Conservation (phyloP, 2,797 vertebrate species). For the Enoplosus armatus region DNA sequence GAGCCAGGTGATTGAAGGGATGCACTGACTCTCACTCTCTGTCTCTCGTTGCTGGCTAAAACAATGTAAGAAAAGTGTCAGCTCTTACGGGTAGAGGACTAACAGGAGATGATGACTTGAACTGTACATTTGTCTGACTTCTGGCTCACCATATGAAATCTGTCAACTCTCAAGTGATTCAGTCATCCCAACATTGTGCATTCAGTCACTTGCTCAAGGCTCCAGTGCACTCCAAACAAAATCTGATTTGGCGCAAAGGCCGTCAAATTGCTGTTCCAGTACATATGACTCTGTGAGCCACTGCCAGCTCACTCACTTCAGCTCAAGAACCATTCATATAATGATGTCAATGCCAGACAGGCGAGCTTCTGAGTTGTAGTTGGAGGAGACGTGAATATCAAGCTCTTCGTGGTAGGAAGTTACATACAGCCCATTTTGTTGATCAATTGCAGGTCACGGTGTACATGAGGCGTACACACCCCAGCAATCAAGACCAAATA, state of each 20-base stretch:
- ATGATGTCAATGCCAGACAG: not conserved
- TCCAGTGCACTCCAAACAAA: not conserved
- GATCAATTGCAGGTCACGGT: not conserved
- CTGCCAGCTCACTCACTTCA: not conserved
- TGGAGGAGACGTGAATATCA: not conserved
- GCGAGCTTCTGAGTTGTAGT: not conserved
- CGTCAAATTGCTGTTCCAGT: not conserved
- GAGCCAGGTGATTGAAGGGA: not conserved
- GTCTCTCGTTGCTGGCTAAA: not conserved
- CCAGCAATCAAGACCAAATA: not conserved
- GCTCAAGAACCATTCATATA: not conserved
- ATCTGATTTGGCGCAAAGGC: constrained; percentile 10
- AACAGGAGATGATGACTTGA: not conserved
- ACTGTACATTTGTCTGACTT: constrained; percentile 6
- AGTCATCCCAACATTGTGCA: not conserved
- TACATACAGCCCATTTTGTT: not conserved
- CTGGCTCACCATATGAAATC: not conserved
- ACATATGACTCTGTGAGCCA: not conserved
- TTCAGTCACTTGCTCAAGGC: constrained; percentile 15
- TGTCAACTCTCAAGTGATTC: constrained; percentile 1
- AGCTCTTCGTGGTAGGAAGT: constrained; percentile 1
- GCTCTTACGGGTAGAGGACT: not conserved
- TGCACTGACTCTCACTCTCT: not conserved
- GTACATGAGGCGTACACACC: not conserved
- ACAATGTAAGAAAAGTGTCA: not conserved